These are phyloP conservation scores for Heliconius himera DNA, from an alignment of 1,140 invertebrate species.

Conservation along the genomic window DNA sequence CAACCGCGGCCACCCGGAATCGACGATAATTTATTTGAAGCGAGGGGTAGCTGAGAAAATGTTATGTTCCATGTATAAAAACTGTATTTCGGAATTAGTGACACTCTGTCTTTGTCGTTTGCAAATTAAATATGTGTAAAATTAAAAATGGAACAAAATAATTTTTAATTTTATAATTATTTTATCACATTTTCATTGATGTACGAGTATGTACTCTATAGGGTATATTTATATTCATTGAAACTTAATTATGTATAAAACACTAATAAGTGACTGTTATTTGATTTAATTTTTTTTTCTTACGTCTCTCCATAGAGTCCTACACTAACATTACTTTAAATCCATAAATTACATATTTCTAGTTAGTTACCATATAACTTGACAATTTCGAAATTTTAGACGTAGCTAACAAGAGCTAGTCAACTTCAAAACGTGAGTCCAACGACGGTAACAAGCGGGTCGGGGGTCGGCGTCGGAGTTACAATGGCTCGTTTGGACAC, in stretches of 20 bases:
- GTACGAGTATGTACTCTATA: no score
- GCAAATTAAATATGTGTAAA: conserved; percentile 41
- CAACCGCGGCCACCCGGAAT: conserved; percentile 70
- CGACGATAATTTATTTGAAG: conserved; percentile 73
- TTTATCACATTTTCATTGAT: no score
- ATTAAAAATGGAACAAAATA: not conserved
- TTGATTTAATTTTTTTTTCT: no score
- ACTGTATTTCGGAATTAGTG: conserved; percentile 59
- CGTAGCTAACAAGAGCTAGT: conserved; percentile 38
- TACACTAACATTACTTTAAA: no score
- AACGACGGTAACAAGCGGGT: conserved; percentile 60
- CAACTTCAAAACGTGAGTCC: conserved; percentile 43
- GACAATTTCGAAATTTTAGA: not conserved
- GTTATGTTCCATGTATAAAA: conserved; percentile 67
- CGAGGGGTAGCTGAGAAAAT: conserved; percentile 75
- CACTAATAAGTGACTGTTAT: no score
- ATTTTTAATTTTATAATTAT: conserved; percentile 47
- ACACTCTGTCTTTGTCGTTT: conserved; percentile 49
- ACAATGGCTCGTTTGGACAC: conserved; percentile 76
- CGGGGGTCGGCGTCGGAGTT: conserved; percentile 53
- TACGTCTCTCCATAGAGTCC: no score
- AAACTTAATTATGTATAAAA: no score
- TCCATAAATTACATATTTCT: not conserved
- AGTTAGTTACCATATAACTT: not conserved
- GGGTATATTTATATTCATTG: no score